Base-by-base conservation (phyloP, 2,797 vertebrate species). In the Crocodylus rhombifer region DNA sequence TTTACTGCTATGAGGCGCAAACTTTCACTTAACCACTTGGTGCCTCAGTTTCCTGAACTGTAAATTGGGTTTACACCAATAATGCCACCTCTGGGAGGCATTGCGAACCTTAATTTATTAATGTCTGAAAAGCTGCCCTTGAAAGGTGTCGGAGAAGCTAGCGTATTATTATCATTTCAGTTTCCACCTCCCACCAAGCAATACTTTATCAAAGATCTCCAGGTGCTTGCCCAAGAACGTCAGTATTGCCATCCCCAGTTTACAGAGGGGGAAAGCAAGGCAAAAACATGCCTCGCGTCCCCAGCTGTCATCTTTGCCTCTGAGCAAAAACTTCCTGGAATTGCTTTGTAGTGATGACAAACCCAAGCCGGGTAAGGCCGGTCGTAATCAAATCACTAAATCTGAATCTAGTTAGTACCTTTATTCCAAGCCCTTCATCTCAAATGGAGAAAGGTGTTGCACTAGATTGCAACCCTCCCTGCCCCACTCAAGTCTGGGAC, bases 41-140 rank as follows among this genome's bases (percentile, higher is more conserved):
- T 26, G 14, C n/a, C 57, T 90, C 80, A 55, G 60, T 67, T 88
- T 94, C 5, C 20, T 30, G 7, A 86, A 82, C 42, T 4, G 21
- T 75, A 51, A 94, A 30, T 0, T 55, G n/a, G 2, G 12, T 9
- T 61, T 21, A 61, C 10, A 26, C 33, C 33, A 88, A 18, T 14
- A 73, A 2, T 18, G 64, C 56, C 42, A 80, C 21, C 62, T 78
- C 4, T 61, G 14, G 23, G 60, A 23, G 60, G 14, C 20, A 16
- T 20, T 10, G 65, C 5, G n/a, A 20, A 33, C 16, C n/a, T 67
- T 67, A 18, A 33, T 33, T 20, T 30, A 30, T 67, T 67, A 33
- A 67, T 67, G n/a, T 67, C 65, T 33, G 65, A 67, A 33, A 67
- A 67, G n/a, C n/a, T 3, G 5, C n/a, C 65, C 33, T 11, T 67